Conservation (phyloP, 2,113 vertebrate genomes). For the Falco punctatus region DNA sequence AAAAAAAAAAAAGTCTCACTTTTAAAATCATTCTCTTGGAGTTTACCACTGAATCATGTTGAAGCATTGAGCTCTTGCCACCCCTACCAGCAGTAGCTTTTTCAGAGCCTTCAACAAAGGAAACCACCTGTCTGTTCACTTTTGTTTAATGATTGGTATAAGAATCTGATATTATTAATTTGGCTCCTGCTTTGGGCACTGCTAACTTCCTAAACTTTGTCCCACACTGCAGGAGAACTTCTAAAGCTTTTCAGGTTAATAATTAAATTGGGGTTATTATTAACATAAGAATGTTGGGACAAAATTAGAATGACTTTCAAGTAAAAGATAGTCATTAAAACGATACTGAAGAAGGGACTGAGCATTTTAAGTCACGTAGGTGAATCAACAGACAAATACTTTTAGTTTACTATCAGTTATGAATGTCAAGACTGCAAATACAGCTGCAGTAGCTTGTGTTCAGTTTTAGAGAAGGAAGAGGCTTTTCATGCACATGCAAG, state of each 20-base stretch:
- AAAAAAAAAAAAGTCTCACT: not conserved
- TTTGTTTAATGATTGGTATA: slow-evolving; percentile 37
- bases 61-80: not conserved
- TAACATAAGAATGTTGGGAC: not conserved
- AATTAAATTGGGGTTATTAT: slow-evolving; percentile 31
- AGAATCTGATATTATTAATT: slow-evolving; percentile 16
- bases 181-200: slow-evolving; percentile 25
- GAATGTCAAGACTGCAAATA: not conserved
- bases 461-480: not conserved
- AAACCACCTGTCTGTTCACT: not conserved
- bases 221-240: not conserved
- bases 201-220: slow-evolving; percentile 43
- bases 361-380: not conserved
- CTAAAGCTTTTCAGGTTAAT: slow-evolving; percentile 45
- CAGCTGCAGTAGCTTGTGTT: not conserved
- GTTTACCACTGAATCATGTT: not conserved
- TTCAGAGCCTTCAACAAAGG: not conserved
- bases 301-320: slow-evolving; percentile 32
- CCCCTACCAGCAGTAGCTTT: not conserved
- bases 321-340: not conserved
- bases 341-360: not conserved
- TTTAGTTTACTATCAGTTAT: not conserved
- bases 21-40: not conserved
- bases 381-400: not conserved
- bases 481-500: not conserved